Evolutionary conservation across 2,113 vertebrate species (phyloP).

Genomic region (Megalops atlanticus): DNA sequence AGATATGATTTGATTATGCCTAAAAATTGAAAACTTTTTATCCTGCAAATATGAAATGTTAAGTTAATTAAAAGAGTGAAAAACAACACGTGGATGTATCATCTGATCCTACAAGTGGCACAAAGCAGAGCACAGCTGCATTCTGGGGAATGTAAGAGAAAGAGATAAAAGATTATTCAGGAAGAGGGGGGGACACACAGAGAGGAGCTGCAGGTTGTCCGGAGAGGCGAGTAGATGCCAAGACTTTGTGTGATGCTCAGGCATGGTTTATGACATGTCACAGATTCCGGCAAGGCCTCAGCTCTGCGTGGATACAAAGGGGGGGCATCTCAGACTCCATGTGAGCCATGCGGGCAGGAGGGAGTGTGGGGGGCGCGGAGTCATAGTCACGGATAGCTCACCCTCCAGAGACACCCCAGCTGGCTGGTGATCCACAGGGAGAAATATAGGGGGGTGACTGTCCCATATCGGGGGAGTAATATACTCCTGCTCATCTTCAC

Average conservation of each 20-base stretch:
- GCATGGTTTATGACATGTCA: conserved; percentile 32
- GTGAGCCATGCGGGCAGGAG: conserved; percentile 55
- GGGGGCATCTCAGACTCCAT: conserved; percentile 14
- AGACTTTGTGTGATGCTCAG: conserved; percentile 35
- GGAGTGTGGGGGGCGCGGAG: conserved; percentile 54
- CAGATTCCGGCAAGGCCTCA: conserved; percentile 31
- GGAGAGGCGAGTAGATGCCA: background rate
- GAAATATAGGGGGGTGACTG: conserved; percentile 73
- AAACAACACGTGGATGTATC: background rate
- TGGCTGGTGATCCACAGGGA: conserved; percentile 70
- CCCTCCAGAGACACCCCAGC: conserved; percentile 71
- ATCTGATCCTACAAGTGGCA: background rate
- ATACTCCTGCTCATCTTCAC: conserved; percentile 75
- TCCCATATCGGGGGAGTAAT: conserved; percentile 72
- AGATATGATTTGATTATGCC: background rate
- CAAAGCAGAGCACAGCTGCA: conserved; percentile 17
- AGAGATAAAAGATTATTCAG: background rate
- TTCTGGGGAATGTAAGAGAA: conserved; percentile 26
- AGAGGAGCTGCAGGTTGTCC: background rate
- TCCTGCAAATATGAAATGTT: background rate
- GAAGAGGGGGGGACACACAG: background rate
- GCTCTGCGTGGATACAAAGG: background rate
- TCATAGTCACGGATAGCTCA: conserved; percentile 70
- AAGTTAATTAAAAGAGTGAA: conserved; percentile 11
- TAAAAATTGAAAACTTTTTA: background rate